These are phyloP conservation scores for Mus minutoides DNA, from an alignment of 2,797 vertebrate species.

Conservation along the genomic window DNA sequence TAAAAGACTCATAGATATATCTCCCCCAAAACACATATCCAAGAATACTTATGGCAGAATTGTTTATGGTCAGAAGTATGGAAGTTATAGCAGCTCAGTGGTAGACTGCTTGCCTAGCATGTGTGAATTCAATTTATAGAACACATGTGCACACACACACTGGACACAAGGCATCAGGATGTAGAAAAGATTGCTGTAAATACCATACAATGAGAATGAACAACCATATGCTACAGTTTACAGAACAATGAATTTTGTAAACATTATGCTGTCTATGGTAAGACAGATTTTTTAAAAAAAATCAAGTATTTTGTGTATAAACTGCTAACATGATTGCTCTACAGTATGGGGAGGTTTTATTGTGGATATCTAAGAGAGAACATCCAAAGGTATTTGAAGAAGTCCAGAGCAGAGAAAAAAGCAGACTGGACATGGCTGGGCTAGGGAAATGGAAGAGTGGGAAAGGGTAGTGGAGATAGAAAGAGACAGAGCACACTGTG, in stretches of 20 bases:
- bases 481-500: background rate
- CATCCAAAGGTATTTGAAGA: background rate
- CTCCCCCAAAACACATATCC: background rate
- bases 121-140: background rate
- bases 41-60: background rate
- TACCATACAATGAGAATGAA: background rate
- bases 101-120: background rate
- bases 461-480: background rate
- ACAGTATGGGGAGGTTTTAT: background rate
- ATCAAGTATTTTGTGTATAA: background rate
- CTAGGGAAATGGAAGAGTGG: background rate
- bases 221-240: background rate
- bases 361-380: background rate
- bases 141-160: background rate
- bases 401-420: background rate
- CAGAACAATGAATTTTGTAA: background rate
- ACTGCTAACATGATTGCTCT: background rate
- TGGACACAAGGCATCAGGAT: background rate
- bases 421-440: background rate
- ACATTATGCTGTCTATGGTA: background rate
- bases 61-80: background rate
- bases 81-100: background rate
- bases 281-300: background rate
- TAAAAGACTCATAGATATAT: background rate
- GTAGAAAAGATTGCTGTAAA: background rate